Conservation (phyloP, 1,140 invertebrate genomes). For the Nephila pilipes region DNA sequence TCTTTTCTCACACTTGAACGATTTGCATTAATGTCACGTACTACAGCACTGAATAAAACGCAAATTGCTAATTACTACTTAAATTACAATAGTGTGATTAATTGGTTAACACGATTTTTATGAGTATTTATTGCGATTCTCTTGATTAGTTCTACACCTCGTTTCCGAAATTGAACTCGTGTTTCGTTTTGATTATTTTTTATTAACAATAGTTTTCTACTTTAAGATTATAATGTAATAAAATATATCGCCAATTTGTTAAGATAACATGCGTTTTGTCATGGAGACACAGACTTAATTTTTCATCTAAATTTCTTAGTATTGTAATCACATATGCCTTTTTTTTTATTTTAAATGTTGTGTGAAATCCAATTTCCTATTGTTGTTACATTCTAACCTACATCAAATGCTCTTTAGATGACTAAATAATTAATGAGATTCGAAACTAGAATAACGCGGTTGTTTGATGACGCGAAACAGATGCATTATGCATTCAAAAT, state of each 20-base stretch:
- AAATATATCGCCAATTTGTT: slow-evolving; percentile 9
- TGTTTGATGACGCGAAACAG: not conserved
- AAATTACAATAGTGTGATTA: slow-evolving; percentile 74
- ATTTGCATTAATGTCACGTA: slow-evolving; percentile 62
- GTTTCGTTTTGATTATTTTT: slow-evolving; percentile 1
- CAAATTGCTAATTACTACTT: slow-evolving; percentile 75
- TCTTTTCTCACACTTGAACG: slow-evolving; percentile 33
- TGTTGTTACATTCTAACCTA: not conserved
- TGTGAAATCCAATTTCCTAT: not conserved
- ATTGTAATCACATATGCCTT: not conserved
- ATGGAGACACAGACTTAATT: not conserved
- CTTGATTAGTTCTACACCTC: slow-evolving; percentile 58
- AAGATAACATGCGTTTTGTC: slow-evolving; percentile 31
- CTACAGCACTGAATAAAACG: slow-evolving; percentile 62
- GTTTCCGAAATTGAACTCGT: not conserved
- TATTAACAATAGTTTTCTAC: not conserved
- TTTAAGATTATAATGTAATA: slow-evolving; percentile 3
- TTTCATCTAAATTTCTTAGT: not conserved
- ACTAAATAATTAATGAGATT: not conserved
- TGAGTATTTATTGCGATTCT: slow-evolving; percentile 66
- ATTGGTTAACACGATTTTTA: slow-evolving; percentile 74
- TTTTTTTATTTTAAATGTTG: not conserved
- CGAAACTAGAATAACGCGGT: not conserved
- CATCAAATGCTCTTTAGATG: not conserved
- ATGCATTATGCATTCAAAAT: not conserved